A percentile compares a stretch with the other conserved stretches of the same genome.
phyloP scores from a whole-genome alignment of 2,888 invertebrate species.

The Drosophila fulvimacula region DNA sequence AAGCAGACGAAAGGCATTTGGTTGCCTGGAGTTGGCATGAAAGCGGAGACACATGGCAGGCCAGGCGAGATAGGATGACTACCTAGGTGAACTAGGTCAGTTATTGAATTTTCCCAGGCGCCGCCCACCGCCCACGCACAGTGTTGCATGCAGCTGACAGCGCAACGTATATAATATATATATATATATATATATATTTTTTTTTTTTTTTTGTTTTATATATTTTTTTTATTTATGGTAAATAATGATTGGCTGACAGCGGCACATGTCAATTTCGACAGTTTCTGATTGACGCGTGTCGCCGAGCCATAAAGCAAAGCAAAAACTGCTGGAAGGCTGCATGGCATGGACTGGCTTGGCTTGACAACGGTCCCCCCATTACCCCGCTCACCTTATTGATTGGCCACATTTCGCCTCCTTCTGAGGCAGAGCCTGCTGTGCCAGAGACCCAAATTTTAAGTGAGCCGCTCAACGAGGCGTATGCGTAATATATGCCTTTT shows the following conservation, averaged over 20 bases:
- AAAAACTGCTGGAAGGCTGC: conserved; percentile 15
- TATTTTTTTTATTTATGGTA: conserved; percentile 3
- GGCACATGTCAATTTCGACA: conserved; percentile 20
- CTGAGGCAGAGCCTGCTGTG: conserved; percentile 36
- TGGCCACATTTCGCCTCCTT: conserved; percentile 30
- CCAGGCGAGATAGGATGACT: conserved; percentile 15
- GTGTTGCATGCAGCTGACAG: conserved; percentile 35
- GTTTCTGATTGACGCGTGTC: conserved; percentile 43
- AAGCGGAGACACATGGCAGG: conserved; percentile 36
- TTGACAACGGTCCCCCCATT: conserved; percentile 67
- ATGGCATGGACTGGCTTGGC: conserved; percentile 54
- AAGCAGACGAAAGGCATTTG: conserved; percentile 45
- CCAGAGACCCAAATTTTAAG: conserved; percentile 67
- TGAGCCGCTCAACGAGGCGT: conserved; percentile 45
- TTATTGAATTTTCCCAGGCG: conserved; percentile 79
- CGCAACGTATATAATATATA: conserved; percentile 19
- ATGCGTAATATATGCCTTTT: conserved; percentile 63
- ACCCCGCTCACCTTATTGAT: conserved; percentile 65
- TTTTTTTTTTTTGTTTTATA: not conserved
- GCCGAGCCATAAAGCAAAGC: conserved; percentile 24
- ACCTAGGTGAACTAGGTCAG: conserved; percentile 79
- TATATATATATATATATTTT: not conserved
- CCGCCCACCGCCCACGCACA: conserved; percentile 31
- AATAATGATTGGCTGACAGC: conserved; percentile 10
- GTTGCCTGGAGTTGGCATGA: conserved; percentile 46